Conservation (phyloP, 2,888 invertebrate genomes). For the Enoplolaimus lenunculus region DNA sequence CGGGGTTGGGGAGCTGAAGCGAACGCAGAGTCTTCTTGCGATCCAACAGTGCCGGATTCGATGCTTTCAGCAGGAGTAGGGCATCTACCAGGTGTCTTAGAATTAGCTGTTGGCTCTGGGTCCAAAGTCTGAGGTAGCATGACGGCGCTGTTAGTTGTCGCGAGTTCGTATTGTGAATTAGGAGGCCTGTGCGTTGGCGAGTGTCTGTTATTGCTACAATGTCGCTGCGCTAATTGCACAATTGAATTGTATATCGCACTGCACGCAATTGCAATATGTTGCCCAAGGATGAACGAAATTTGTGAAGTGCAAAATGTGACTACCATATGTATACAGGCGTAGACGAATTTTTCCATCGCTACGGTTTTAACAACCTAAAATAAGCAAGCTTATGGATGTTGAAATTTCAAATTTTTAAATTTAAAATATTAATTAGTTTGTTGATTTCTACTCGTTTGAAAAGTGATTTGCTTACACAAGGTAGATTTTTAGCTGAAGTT, state of each 20-base stretch:
- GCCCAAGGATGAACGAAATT: background rate
- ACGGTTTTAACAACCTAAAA: background rate
- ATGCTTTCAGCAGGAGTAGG: too few relatives aligned
- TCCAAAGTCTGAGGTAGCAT: background rate
- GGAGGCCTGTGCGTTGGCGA: too few relatives aligned
- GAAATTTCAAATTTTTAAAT: too few relatives aligned
- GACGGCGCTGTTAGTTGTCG: background rate
- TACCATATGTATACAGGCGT: constrained; percentile 2
- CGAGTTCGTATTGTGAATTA: background rate
- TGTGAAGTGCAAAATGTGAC: constrained; percentile 14
- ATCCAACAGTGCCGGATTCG: background rate
- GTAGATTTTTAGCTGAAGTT: too few relatives aligned
- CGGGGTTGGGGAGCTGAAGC: background rate
- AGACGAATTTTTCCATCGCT: background rate
- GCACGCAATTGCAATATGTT: background rate
- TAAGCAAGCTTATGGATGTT: too few relatives aligned
- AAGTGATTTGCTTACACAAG: too few relatives aligned
- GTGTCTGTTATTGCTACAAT: background rate
- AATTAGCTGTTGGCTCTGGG: background rate
- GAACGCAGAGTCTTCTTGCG: background rate
- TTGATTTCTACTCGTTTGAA: too few relatives aligned
- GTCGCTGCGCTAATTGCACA: background rate
- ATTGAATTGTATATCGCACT: background rate
- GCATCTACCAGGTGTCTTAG: too few relatives aligned
- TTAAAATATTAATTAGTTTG: too few relatives aligned